Conservation (phyloP, 2,888 invertebrate species). For the Drosophila neonasuta region DNA sequence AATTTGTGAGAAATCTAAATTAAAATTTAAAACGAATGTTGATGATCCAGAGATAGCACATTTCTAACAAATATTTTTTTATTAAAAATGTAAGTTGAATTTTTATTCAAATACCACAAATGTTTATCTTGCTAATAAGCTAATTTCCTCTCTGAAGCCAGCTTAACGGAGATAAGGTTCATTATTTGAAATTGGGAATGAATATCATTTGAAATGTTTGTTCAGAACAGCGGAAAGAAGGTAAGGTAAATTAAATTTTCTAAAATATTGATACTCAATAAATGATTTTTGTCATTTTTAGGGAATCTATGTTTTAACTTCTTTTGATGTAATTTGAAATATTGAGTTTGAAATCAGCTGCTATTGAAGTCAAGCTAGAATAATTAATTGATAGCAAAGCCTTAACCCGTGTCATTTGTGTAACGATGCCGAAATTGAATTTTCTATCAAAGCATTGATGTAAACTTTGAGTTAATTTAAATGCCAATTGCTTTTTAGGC, state of each 20-base stretch:
- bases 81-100: constrained; percentile 50
- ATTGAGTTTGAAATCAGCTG: constrained; percentile 37
- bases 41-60: not conserved
- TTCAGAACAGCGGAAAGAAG: not conserved
- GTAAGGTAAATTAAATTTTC: not conserved
- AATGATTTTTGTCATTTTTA: too few species aligned
- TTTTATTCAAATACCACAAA: constrained; percentile 29
- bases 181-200: not conserved
- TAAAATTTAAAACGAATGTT: constrained; percentile 18
- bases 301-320: not conserved
- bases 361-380: constrained; percentile 24
- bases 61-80: constrained; percentile 24
- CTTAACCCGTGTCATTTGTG: constrained; percentile 37
- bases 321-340: constrained; percentile 8
- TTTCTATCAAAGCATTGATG: constrained; percentile 36
- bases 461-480: constrained; percentile 60
- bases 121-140: constrained; percentile 35
- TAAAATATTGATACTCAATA: too few species aligned
- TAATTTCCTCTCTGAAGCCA: constrained; percentile 35
- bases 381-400: constrained; percentile 43
- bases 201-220: not conserved
- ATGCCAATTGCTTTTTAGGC: constrained; percentile 39
- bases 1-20: constrained; percentile 2
- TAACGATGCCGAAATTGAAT: constrained; percentile 43
- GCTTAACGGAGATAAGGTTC: not conserved